Base-by-base conservation (phyloP, 1,140 invertebrate species). In the Bombus waltoni region DNA sequence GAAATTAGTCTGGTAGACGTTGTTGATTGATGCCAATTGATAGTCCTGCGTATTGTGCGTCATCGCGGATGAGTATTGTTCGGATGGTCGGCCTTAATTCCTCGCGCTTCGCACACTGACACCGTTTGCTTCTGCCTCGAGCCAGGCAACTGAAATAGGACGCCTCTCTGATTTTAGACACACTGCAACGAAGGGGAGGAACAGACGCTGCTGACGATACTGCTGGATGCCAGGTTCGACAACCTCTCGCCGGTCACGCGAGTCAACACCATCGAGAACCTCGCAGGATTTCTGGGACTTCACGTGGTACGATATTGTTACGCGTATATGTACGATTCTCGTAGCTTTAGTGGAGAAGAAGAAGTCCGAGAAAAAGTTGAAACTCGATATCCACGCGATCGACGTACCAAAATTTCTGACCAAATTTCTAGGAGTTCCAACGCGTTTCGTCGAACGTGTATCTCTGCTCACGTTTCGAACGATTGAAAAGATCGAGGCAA, bases 261-360 rank as follows among this genome's bases (percentile, higher is more conserved):
- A 88, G 94, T 96, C 53, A 93, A 95, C 47, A 94, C 96, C 42
- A 91, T 96, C 68, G 95, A 95, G 72, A 96, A 96, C 90, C 94
- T 96, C 42, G 96, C 95, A 3, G 95, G 95, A 83, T 96, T 96
- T 91, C 94, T 96, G 44, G 95, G 95, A 87, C 92, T 96, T 59
- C 94, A 95, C 72, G 91, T 94, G 94, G 97, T 95, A 96, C 71
- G 95, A 9, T 66, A 35, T 2, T 6, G 15, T 65, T 53, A 22
- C 18, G 18, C 5, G 62, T 65, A 47, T 47, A 18, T 28, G 57
- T 11, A 15, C 1, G 0, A 13, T 32, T 1, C 65, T 66, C 62
- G 15, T 66, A n/a, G 59, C 57, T 62, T 62, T 28, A 32, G 6
- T 6, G 6, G 13, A 18, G 13, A 15, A 32, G 25, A 4, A 3